Conservation (phyloP, 2,888 invertebrate genomes). For the Apotomis betuletana region DNA sequence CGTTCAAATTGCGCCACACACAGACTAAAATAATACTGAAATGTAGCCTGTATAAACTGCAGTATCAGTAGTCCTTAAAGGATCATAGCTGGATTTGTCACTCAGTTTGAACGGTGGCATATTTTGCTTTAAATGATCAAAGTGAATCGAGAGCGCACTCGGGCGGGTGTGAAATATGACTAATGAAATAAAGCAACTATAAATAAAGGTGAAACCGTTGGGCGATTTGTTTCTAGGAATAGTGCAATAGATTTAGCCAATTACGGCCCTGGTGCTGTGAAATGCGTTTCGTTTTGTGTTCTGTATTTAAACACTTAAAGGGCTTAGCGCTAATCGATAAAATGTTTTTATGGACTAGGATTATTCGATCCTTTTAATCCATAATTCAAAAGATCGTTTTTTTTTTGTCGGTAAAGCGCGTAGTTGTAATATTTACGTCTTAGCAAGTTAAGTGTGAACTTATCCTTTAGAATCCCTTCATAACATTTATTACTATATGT, state of each 20-base stretch:
- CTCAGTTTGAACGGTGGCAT: conserved; percentile 27
- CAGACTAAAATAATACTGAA: conserved; percentile 35
- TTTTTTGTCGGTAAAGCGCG: too few relatives aligned
- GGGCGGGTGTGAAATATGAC: conserved; percentile 49
- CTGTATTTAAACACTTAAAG: conserved; percentile 7
- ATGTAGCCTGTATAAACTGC: neutral
- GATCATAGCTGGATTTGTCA: neutral
- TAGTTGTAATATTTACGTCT: too few relatives aligned
- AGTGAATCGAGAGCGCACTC: conserved; percentile 43
- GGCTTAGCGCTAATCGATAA: conserved; percentile 1
- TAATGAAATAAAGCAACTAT: conserved; percentile 48
- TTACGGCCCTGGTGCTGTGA: conserved; percentile 37
- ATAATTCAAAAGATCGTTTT: neutral
- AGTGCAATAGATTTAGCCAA: conserved; percentile 39
- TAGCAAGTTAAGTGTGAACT: too few relatives aligned
- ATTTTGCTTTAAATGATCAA: conserved; percentile 40
- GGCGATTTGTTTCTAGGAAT: conserved; percentile 40
- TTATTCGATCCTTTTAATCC: too few relatives aligned
- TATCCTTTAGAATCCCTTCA: too few relatives aligned
- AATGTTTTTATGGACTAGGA: neutral
- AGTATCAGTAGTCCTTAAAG: neutral
- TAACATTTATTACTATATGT: too few relatives aligned
- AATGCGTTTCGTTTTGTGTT: conserved; percentile 34
- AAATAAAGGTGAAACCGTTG: conserved; percentile 40
- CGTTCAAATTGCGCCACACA: conserved; percentile 45